These are phyloP conservation scores for Tenthredo livida DNA, from an alignment of 2,888 invertebrate genomes.

Conservation along the genomic window DNA sequence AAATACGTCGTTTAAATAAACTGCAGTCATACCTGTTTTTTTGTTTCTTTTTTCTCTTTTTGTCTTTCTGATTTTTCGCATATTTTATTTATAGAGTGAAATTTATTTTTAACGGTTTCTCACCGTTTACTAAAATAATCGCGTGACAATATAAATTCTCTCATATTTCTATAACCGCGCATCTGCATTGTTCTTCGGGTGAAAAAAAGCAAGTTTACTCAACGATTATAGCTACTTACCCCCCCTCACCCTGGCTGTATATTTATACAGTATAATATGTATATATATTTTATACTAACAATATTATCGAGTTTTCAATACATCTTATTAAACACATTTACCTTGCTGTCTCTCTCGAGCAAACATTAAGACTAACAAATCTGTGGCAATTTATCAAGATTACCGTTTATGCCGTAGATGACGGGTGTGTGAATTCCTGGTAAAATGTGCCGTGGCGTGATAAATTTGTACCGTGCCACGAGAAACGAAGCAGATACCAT, in stretches of 20 bases:
- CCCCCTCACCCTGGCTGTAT: background rate
- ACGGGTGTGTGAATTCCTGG: slow-evolving; percentile 43
- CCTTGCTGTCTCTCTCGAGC: slow-evolving; percentile 25
- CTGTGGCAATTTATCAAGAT: slow-evolving; percentile 51
- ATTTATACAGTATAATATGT: background rate
- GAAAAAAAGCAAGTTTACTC: background rate
- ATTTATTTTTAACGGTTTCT: slow-evolving; percentile 5
- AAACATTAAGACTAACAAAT: slow-evolving; percentile 51
- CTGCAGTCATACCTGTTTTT: background rate
- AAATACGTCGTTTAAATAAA: slow-evolving; percentile 31
- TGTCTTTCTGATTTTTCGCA: background rate
- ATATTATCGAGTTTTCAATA: slow-evolving; percentile 6
- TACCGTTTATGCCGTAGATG: slow-evolving; percentile 41
- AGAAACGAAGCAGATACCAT: slow-evolving; percentile 22
- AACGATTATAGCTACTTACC: background rate
- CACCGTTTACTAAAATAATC: slow-evolving; percentile 4
- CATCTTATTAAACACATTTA: slow-evolving; percentile 20
- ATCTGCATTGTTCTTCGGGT: background rate
- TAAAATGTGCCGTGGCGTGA: slow-evolving; percentile 40
- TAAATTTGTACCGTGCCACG: slow-evolving; percentile 36
- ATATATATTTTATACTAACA: background rate
- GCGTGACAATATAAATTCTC: background rate
- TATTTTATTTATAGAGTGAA: background rate
- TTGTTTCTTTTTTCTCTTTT: background rate
- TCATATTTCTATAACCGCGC: background rate